phyloP scores from a whole-genome alignment of 1,140 invertebrate genomes.

The Drosophila pectinifera region DNA sequence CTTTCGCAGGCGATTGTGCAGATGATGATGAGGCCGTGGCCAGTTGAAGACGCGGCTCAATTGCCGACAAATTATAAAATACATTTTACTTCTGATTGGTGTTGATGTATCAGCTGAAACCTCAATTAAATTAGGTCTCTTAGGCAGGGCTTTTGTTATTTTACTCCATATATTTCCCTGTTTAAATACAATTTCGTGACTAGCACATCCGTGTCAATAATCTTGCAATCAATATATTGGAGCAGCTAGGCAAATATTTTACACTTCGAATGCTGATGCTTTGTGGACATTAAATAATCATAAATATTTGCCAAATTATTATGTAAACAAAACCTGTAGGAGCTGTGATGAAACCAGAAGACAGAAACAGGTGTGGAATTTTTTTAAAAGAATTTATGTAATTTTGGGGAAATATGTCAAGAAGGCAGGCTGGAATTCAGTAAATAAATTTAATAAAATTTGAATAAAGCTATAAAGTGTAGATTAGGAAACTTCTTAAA shows the following conservation, averaged over 20 bases:
- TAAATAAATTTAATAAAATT: too few species aligned
- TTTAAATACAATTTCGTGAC: neutral
- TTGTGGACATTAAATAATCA: neutral
- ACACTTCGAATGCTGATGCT: neutral
- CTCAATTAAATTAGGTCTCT: slow-evolving; percentile 3
- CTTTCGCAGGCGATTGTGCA: slow-evolving; percentile 58
- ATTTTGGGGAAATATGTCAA: too few species aligned
- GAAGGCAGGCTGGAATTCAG: too few species aligned
- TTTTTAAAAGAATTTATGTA: neutral
- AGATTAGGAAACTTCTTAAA: too few species aligned
- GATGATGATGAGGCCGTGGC: slow-evolving; percentile 64
- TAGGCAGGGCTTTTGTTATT: neutral
- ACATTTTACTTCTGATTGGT: too few species aligned
- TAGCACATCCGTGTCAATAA: slow-evolving; percentile 9
- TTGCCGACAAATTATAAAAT: slow-evolving; percentile 80
- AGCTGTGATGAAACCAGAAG: too few species aligned
- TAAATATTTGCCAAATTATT: slow-evolving; percentile 7
- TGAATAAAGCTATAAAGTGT: too few species aligned
- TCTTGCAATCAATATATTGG: neutral
- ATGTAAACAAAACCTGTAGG: slow-evolving; percentile 6
- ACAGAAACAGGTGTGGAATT: neutral
- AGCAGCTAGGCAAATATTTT: slow-evolving; percentile 16
- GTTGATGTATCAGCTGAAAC: slow-evolving; percentile 18
- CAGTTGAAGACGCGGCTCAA: slow-evolving; percentile 60
- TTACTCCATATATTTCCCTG: neutral